phyloP scores from a whole-genome alignment of 1,140 invertebrate species.

The Pachypsylla venusta region DNA sequence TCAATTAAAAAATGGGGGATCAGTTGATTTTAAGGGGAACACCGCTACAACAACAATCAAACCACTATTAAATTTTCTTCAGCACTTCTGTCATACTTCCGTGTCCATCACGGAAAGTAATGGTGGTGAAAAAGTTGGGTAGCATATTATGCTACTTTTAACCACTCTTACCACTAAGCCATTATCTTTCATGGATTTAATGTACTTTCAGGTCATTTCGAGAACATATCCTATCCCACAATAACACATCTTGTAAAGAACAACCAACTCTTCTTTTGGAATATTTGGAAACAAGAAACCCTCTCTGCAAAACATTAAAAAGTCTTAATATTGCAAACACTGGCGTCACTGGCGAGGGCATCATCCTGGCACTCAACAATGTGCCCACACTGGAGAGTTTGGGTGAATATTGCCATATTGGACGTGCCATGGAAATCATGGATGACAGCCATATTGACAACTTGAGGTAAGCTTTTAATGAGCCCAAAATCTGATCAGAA shows the following conservation, averaged over 20 bases:
- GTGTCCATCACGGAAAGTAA: no score
- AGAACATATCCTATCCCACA: neutral
- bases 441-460: constrained; percentile 20
- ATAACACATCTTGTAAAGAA: constrained; percentile 22
- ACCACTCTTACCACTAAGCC: no score
- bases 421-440: constrained; percentile 32
- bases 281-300: constrained; percentile 31
- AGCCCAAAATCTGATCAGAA: no score
- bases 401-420: constrained; percentile 35
- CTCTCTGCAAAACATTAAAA: constrained; percentile 31
- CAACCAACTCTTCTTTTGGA: constrained; percentile 30
- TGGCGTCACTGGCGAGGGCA: constrained; percentile 32
- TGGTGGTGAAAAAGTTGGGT: no score
- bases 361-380: constrained; percentile 31
- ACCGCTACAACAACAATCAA: no score
- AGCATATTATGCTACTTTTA: no score
- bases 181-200: no score
- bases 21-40: no score
- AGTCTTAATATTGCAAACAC: constrained; percentile 35
- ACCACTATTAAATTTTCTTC: no score
- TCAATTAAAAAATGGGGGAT: no score
- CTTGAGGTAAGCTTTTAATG: neutral
- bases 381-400: constrained; percentile 32
- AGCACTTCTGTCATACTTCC: no score
- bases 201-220: neutral